Base-by-base conservation (phyloP, 2,888 invertebrate species). In the Coelogynopora nodosa region DNA sequence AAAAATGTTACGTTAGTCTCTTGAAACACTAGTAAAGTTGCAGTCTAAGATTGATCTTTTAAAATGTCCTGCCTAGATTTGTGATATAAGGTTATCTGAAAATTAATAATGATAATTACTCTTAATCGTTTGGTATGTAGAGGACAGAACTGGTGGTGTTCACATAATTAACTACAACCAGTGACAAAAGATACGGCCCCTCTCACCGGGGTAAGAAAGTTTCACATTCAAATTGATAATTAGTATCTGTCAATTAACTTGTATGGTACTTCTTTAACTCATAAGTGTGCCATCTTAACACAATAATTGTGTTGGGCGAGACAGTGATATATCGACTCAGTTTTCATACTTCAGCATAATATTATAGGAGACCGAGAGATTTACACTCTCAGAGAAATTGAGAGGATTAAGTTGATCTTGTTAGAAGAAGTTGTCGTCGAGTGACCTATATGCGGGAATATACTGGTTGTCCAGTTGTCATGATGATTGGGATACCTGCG, bases 171-270 rank as follows among this genome's bases (percentile, higher is more conserved):
- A 49, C 5, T 13, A 18, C 49, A 49, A 18, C 5, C 49, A 13
- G 10, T 13, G 49, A 49, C 49, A 49, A 49, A 13, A 49, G 49
- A 13, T 5, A 5, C 18, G 49, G 49, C 18, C 49, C 5, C 49
- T 49, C 18, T 49, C 5, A 18, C 49, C 18, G 49, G 5, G 49
- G 10, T 49, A 49, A 49, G 49, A n/a, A n/a, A n/a, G n/a, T n/a
- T 49, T 49, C 49, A 49, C 49, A 49, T 49, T 49, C n/a, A n/a
- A n/a, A n/a, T n/a, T n/a, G n/a, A 49, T 74, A 74, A 74, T 74
- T 74, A 74, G 74, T 74, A 74, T 74, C 18, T 74, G 74, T 74
- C 74, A 74, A 74, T 74, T 74, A 74, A 74, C 23, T 74, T 74
- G 5, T 13, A 74, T 10, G 23, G 74, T 74, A 23, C 74, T 74